Evolutionary conservation across 2,888 invertebrate species (phyloP), one percentile per base, ranked within the genome.

Genomic region (Lydus trimaculatus): DNA sequence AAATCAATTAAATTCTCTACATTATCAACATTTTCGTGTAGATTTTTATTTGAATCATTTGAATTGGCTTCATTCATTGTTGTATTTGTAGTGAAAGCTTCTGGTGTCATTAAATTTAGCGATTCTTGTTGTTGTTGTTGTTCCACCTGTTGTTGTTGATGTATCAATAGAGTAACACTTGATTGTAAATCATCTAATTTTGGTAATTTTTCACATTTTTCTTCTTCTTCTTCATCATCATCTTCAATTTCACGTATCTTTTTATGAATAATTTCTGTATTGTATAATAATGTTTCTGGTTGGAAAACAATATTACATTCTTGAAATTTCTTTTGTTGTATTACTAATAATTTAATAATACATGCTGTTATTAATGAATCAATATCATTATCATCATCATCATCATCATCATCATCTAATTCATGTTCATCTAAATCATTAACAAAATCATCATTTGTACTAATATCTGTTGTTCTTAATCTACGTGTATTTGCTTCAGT

Each of bases 301-400:
- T 81, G 81, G 70, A 81, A 85, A 3, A 79, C 81, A 11, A 85
- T 83, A 63, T 79, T 78, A 64, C 82, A 82, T 66, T 96, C 94
- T 85, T 97, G 96, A 71, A 97, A 87, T 3, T 95, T 94, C 85
- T 95, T 95, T 31, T 95, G 94, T 82, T 96, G 95, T 70, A 96
- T 93, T 72, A 95, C 89, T 84, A 92, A 93, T 88, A 96, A 88
- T 67, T 88, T 86, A 33, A 91, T 85, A 6, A 88, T 85, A 67
- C 85, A 80, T 17, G 83, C 83, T 6, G 80, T 84, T 64, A 87
- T 84, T 61, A 87, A 88, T 43, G 87, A 83, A 65, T 88, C 87
- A 39, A 84, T 84, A 9, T 88, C 88, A 63, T 89, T 89, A 0
- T 85, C 87, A 36, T 87, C 87, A 72, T 88, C 87, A 15, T 56